Evolutionary conservation across 1,140 invertebrate species (phyloP).

Genomic region (Drosophila miranda): DNA sequence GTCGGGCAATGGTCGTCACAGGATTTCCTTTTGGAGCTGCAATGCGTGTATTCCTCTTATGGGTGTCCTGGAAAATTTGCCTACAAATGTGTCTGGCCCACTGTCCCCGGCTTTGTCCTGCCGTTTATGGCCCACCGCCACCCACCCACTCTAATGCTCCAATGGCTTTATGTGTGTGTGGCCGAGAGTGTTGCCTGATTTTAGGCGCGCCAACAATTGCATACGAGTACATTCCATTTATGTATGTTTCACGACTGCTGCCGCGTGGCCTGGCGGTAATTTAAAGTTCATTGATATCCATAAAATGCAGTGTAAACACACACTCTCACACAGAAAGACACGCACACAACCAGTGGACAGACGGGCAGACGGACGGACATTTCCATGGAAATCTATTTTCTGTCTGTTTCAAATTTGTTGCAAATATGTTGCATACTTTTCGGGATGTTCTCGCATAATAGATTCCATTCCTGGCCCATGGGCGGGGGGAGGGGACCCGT

Average conservation of each 20-base stretch:
- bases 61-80: constrained; percentile 56
- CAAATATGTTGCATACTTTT: constrained; percentile 63
- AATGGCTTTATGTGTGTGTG: neutral
- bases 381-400: constrained; percentile 57
- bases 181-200: constrained; percentile 42
- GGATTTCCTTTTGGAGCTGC: constrained; percentile 32
- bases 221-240: constrained; percentile 50
- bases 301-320: constrained; percentile 57
- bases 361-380: neutral
- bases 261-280: constrained; percentile 46
- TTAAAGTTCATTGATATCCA: constrained; percentile 81
- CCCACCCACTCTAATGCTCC: neutral
- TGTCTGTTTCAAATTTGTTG: constrained; percentile 67
- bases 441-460: constrained; percentile 40
- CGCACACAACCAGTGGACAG: neutral
- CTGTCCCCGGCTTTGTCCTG: constrained; percentile 29
- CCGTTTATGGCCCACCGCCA: constrained; percentile 52
- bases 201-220: constrained; percentile 74
- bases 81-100: constrained; percentile 72
- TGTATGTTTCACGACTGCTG: constrained; percentile 57
- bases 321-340: neutral
- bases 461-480: constrained; percentile 24
- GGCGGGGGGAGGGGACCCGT: neutral
- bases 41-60: constrained; percentile 56
- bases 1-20: constrained; percentile 55